Percentiles rank a stretch among this genome's conserved stretches.
phyloP scores from a whole-genome alignment of 2,113 vertebrate species.

The Rhagologus leucostigma region DNA sequence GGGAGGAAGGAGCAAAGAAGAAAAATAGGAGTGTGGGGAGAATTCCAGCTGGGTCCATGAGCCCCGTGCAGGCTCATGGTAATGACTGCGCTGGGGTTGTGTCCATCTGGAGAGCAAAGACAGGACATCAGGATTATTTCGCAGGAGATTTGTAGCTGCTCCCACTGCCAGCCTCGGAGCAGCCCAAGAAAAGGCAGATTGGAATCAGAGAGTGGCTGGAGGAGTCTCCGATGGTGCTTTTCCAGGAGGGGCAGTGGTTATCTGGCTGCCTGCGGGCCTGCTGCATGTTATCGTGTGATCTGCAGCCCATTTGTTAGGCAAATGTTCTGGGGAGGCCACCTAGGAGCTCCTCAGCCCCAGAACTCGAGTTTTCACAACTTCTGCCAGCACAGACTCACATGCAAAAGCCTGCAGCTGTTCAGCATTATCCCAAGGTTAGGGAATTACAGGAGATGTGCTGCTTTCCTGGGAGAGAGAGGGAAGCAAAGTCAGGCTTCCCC shows the following conservation, averaged over 20 bases:
- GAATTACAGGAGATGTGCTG: neutral
- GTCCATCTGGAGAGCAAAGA: neutral
- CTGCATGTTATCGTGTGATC: constrained; percentile 8
- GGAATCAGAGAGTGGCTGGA: neutral
- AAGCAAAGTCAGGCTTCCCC: neutral
- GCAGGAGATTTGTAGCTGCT: neutral
- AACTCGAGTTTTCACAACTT: neutral
- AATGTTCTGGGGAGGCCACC: constrained; percentile 45
- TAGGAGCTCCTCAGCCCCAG: constrained; percentile 20
- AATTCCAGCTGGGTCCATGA: neutral
- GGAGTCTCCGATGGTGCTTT: neutral
- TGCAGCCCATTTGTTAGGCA: constrained; percentile 55
- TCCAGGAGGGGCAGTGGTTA: constrained; percentile 13
- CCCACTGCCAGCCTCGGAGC: neutral
- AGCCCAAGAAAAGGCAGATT: neutral
- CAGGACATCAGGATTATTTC: neutral
- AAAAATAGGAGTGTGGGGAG: neutral
- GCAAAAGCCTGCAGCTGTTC: constrained; percentile 39
- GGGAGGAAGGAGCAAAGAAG: neutral
- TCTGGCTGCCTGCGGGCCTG: constrained; percentile 7
- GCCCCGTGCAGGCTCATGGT: neutral
- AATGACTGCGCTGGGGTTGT: neutral
- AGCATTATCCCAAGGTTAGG: neutral
- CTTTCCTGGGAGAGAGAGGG: neutral
- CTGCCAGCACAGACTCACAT: constrained; percentile 36